Base-by-base conservation (phyloP, 2,113 vertebrate species). In the Prochilodus magdalenae region DNA sequence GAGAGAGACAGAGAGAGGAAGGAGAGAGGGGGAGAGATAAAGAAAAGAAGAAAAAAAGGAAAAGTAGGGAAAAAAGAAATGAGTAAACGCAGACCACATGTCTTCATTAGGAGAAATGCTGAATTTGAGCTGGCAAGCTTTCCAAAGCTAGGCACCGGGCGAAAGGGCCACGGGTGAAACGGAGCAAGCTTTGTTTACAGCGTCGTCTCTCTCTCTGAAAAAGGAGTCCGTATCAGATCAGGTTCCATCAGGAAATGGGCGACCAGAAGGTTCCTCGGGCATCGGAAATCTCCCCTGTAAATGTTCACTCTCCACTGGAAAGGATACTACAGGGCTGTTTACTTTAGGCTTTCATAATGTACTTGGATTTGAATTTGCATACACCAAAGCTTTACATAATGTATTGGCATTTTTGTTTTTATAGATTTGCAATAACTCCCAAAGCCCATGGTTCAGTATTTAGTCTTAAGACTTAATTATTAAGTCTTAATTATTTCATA, bases 1-100 rank as follows among this genome's bases (percentile, higher is more conserved):
- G 76, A 83, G 82, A 83, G 82, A 73, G 59, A 47, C 75, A 83
- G 71, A 82, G 87, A 78, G 69, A 85, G 87, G 89, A 90, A 80
- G 88, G 90, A 89, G 90, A 91, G 86, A 89, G 82, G 87, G 91
- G 92, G 90, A 89, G 85, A 83, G 87, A 90, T 84, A 75, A 69
- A 79, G 27, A 92, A 86, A 93, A 92, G 90, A 89, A 85, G 83
- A 67, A 79, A 59, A 62, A 75, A 75, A 89, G 89, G 8, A 18
- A n/a, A 51, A 51, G 49, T 16, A 51, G 49, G 16, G 16, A 51
- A 84, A 86, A 73, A 80, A 51, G 62, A 81, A 75, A 62, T 86
- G 86, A 86, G 83, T 89, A 91, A 94, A 94, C 89, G 87, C 90
- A 90, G 90, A 93, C 90, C 93, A 94, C 91, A 87, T 90, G 89